Percentiles rank a stretch among this genome's conserved stretches.
Evolutionary conservation across 1,140 invertebrate species (phyloP).

Genomic region (Megalopta genalis): DNA sequence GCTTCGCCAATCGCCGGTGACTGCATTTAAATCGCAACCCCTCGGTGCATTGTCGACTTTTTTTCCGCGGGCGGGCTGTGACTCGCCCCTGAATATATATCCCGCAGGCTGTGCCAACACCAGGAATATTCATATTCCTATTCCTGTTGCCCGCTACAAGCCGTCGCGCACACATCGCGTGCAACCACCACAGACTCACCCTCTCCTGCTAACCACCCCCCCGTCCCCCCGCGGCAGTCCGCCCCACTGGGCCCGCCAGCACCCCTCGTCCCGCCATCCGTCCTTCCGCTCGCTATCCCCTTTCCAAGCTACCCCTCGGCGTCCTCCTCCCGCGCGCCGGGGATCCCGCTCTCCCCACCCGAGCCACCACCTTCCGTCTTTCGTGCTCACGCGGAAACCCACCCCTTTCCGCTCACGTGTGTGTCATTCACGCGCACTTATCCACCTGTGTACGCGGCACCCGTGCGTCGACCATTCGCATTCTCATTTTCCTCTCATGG

Average conservation of each 20-base stretch:
- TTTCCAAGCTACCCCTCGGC: background rate
- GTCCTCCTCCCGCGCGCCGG: background rate
- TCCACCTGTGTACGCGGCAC: slow-evolving; percentile 51
- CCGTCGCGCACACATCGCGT: slow-evolving; percentile 35
- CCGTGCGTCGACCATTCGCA: slow-evolving; percentile 55
- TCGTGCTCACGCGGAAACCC: slow-evolving; percentile 33
- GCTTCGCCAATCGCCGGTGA: slow-evolving; percentile 72
- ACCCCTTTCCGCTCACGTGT: slow-evolving; percentile 52
- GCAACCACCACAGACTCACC: slow-evolving; percentile 7
- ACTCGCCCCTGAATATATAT: slow-evolving; percentile 55
- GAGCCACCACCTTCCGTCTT: background rate
- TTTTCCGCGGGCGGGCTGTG: slow-evolving; percentile 73
- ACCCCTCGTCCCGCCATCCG: background rate
- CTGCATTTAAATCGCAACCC: slow-evolving; percentile 78
- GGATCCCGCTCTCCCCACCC: too few species aligned
- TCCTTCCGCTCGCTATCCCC: background rate
- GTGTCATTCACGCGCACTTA: slow-evolving; percentile 58
- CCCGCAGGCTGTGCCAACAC: slow-evolving; percentile 58
- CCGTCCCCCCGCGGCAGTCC: background rate
- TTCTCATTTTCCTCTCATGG: slow-evolving; percentile 58
- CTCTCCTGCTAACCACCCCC: background rate
- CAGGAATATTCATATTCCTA: slow-evolving; percentile 62
- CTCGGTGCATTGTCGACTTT: slow-evolving; percentile 76
- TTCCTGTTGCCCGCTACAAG: slow-evolving; percentile 40
- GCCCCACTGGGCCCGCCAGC: background rate